Conservation (phyloP, 2,888 invertebrate genomes). For the Anagyrus pseudococci region DNA sequence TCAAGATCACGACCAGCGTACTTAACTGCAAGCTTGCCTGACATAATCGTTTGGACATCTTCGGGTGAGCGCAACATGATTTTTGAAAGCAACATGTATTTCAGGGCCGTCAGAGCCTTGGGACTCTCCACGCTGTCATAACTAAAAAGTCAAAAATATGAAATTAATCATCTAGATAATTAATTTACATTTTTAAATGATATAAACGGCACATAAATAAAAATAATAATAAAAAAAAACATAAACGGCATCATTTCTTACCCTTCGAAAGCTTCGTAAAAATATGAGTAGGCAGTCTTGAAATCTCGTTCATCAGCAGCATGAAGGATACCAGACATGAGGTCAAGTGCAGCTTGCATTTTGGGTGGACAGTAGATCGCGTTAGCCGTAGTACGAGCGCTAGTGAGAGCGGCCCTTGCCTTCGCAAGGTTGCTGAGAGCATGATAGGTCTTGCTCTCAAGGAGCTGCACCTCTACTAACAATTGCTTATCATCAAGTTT, state of each 20-base stretch:
- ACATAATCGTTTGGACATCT: slow-evolving; percentile 93
- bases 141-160: slow-evolving; percentile 40
- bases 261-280: slow-evolving; percentile 99
- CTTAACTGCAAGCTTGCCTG: slow-evolving; percentile 96
- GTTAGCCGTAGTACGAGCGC: slow-evolving; percentile 99
- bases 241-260: slow-evolving; percentile 62
- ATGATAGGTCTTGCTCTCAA: slow-evolving; percentile 99
- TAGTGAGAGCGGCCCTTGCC: slow-evolving; percentile 94
- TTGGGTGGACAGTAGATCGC: slow-evolving; percentile 99
- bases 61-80: slow-evolving; percentile 98
- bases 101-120: slow-evolving; percentile 93
- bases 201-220: neutral
- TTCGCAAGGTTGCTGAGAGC: slow-evolving; percentile 96
- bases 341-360: slow-evolving; percentile 95
- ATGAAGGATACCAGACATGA: slow-evolving; percentile 97
- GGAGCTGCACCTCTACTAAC: slow-evolving; percentile 95
- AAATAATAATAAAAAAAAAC: neutral
- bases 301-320: slow-evolving; percentile 99
- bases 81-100: slow-evolving; percentile 99
- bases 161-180: neutral
- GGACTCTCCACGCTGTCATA: slow-evolving; percentile 88
- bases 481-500: slow-evolving; percentile 99
- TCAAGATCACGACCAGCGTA: slow-evolving; percentile 95
- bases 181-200: too few relatives aligned
- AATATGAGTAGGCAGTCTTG: slow-evolving; percentile 99